Percentiles rank a stretch among this genome's conserved stretches.
Evolutionary conservation across 2,113 vertebrate species (phyloP).

Genomic region (Perca schrenkii): DNA sequence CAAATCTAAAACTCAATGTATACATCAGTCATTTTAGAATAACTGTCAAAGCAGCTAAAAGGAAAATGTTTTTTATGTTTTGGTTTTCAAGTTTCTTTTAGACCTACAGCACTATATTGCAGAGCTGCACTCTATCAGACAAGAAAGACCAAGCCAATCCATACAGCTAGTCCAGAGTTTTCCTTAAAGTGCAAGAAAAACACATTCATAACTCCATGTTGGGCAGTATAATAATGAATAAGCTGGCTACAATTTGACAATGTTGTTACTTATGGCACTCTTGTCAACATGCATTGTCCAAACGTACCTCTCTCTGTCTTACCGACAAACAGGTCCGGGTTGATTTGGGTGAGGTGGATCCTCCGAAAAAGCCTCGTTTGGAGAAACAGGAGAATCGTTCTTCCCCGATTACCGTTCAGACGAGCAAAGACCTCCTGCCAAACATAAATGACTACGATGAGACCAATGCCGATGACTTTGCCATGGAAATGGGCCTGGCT

Average conservation of each 20-base stretch:
- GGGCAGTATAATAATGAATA: too few relatives aligned
- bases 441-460: constrained; percentile 95
- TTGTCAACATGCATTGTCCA: background rate
- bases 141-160: background rate
- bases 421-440: constrained; percentile 91
- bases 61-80: background rate
- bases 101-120: background rate
- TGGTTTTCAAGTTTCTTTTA: background rate
- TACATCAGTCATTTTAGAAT: background rate
- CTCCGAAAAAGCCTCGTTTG: constrained; percentile 92
- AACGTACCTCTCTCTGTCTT: background rate
- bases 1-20: background rate
- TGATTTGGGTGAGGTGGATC: constrained; percentile 88
- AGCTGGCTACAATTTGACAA: too few relatives aligned
- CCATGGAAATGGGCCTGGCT: constrained; percentile 99
- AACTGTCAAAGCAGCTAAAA: background rate
- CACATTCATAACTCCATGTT: background rate
- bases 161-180: background rate
- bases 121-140: background rate
- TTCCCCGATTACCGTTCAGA: constrained; percentile 92
- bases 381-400: constrained; percentile 93
- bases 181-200: background rate
- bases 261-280: background rate
- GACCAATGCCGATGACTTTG: constrained; percentile 97
- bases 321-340: constrained; percentile 84